Evolutionary conservation across 1,140 invertebrate species (phyloP), one percentile per base, ranked within the genome.

Genomic region (Drosophila auraria): DNA sequence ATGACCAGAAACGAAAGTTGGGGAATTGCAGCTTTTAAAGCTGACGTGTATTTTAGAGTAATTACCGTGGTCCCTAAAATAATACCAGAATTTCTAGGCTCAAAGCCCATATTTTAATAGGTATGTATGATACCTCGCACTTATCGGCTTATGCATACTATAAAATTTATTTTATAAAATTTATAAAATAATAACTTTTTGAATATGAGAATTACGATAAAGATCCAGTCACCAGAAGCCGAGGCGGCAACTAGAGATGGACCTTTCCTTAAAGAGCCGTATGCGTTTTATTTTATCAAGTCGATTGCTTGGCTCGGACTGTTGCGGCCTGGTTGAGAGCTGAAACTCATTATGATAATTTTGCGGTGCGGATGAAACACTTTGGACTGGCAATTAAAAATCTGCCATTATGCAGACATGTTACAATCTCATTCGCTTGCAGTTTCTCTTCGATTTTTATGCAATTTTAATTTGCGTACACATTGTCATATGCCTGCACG

Each of bases 401-500:
- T 89, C 84, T 83, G 83, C 77, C 76, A 78, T 87, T 87, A 87
- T 80, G 80, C 74, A 69, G 76, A 66, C 83, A 68, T 70, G 79
- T 73, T 71, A 61, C 80, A 89, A 83, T 80, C 66, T 68, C 69
- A 44, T 58, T 64, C 25, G 59, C 72, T 81, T 64, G 77, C 84
- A 75, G 47, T 59, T 73, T 60, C 65, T 61, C 36, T 64, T 57
- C 58, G 59, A 62, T 68, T 82, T 87, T 83, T 84, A 75, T 82
- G 82, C 78, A 84, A 84, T 89, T 89, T 89, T 84, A 90, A 89
- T 90, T 89, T 89, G 87, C 73, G 84, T 79, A 81, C 81, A 82
- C 71, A 86, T 79, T 90, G 86, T 89, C 86, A 84, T 78, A 83
- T 71, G 76, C 68, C 83, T 71, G 38, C 23, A 15, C 11, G 49